These are phyloP conservation scores for Ginglymostoma cirratum DNA, from an alignment of 2,113 vertebrate species.

Conservation along the genomic window DNA sequence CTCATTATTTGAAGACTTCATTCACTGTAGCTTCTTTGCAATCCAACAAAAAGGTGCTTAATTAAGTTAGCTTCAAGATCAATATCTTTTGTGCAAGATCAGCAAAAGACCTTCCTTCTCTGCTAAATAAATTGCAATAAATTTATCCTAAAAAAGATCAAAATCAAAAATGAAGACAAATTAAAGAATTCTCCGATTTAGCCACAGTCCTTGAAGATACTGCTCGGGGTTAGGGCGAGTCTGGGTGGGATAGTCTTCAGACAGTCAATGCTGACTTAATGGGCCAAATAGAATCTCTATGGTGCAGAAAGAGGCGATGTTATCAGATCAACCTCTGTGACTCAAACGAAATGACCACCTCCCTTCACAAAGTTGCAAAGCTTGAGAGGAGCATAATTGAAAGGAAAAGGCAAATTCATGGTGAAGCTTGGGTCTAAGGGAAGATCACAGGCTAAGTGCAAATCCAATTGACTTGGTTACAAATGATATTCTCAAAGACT, in stretches of 20 bases:
- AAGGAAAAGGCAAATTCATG: too few relatives aligned
- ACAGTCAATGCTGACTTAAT: too few relatives aligned
- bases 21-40: not conserved
- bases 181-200: not conserved
- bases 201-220: not conserved
- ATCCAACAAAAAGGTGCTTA: not conserved
- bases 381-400: too few relatives aligned
- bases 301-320: too few relatives aligned
- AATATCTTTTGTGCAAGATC: not conserved
- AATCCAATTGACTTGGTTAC: not conserved
- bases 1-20: not conserved
- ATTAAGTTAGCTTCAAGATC: not conserved
- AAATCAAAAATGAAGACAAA: not conserved
- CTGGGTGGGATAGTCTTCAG: too few relatives aligned
- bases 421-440: too few relatives aligned
- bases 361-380: too few relatives aligned
- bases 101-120: not conserved
- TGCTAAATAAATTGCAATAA: not conserved
- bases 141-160: not conserved
- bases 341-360: too few relatives aligned
- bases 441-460: not conserved
- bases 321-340: too few relatives aligned
- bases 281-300: too few relatives aligned
- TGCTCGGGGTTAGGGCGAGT: too few relatives aligned
- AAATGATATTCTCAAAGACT: not conserved